Percentiles rank a stretch among this genome's conserved stretches.
These are phyloP conservation scores for Saccopteryx bilineata DNA, from an alignment of 2,113 vertebrate genomes.

Conservation along the genomic window DNA sequence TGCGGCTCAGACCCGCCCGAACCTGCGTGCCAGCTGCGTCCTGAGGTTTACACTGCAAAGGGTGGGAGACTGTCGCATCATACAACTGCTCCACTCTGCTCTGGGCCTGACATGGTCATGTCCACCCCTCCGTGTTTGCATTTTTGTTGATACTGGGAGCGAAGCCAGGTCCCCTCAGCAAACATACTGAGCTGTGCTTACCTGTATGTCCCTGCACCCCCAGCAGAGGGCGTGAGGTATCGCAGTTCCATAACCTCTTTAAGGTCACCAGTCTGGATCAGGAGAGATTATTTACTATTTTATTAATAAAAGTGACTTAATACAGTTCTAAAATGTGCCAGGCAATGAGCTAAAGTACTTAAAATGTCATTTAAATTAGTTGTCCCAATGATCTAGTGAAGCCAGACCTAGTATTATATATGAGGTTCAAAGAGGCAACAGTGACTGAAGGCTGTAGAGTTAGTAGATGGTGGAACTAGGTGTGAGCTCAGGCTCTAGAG, in stretches of 20 bases:
- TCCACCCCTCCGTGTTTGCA: not conserved
- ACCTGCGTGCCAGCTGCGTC: not conserved
- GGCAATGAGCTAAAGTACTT: not conserved
- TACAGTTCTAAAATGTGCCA: not conserved
- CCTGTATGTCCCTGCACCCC: not conserved
- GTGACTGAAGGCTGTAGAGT: not conserved
- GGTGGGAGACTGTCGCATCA: accelerated
- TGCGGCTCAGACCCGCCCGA: not conserved
- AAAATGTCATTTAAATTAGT: not conserved
- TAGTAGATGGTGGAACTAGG: not conserved
- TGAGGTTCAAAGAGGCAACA: not conserved
- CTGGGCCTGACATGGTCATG: accelerated
- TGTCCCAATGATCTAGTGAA: not conserved
- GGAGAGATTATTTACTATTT: conserved; percentile 30
- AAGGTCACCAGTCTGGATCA: not conserved
- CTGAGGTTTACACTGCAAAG: not conserved
- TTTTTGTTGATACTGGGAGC: not conserved
- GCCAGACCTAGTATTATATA: not conserved
- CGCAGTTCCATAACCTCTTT: not conserved
- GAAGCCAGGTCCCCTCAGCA: not conserved
- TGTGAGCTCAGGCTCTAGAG: not conserved
- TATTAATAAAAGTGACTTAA: not conserved
- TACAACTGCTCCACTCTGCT: not conserved
- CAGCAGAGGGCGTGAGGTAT: not conserved
- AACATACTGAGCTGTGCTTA: not conserved